A percentile compares a stretch with the other conserved stretches of the same genome.
Evolutionary conservation across 2,113 vertebrate genomes (phyloP).

Genomic region (Coturnix japonica): DNA sequence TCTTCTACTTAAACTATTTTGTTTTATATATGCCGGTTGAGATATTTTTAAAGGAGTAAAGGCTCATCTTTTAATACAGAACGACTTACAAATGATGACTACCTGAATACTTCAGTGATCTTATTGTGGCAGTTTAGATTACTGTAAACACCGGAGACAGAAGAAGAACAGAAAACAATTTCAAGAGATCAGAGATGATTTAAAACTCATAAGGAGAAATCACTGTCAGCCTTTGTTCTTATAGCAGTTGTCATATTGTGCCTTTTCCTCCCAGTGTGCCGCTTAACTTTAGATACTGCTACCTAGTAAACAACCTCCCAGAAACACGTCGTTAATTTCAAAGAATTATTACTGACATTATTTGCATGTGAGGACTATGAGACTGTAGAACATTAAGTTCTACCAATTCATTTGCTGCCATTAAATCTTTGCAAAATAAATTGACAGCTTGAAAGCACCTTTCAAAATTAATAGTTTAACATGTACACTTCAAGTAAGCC

Average conservation of each 20-base stretch:
- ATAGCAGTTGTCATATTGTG: slow-evolving; percentile 14
- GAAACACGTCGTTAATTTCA: slow-evolving; percentile 53
- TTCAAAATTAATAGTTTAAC: slow-evolving; percentile 42
- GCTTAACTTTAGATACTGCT: slow-evolving; percentile 43
- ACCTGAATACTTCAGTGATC: slow-evolving; percentile 54
- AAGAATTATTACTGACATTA: slow-evolving; percentile 56
- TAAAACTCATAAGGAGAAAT: slow-evolving; percentile 73
- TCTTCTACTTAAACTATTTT: slow-evolving; percentile 59
- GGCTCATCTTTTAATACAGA: slow-evolving; percentile 68
- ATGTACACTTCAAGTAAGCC: slow-evolving; percentile 8
- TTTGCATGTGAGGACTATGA: slow-evolving; percentile 56
- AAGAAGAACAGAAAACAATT: slow-evolving; percentile 68
- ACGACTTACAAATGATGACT: slow-evolving; percentile 62
- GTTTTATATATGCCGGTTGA: slow-evolving; percentile 41
- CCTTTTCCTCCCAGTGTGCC: slow-evolving; percentile 34
- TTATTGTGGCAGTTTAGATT: slow-evolving; percentile 66
- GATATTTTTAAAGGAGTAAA: slow-evolving; percentile 62
- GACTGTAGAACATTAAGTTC: slow-evolving; percentile 13
- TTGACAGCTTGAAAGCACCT: slow-evolving; percentile 8
- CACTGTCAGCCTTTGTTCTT: slow-evolving; percentile 62
- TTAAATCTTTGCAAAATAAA: slow-evolving; percentile 39
- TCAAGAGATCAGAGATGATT: slow-evolving; percentile 71
- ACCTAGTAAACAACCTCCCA: slow-evolving; percentile 67
- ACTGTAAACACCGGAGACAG: slow-evolving; percentile 64
- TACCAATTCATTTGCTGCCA: slow-evolving; percentile 45